Evolutionary conservation across 2,888 invertebrate species (phyloP).

Genomic region (Maniola hyperantus): DNA sequence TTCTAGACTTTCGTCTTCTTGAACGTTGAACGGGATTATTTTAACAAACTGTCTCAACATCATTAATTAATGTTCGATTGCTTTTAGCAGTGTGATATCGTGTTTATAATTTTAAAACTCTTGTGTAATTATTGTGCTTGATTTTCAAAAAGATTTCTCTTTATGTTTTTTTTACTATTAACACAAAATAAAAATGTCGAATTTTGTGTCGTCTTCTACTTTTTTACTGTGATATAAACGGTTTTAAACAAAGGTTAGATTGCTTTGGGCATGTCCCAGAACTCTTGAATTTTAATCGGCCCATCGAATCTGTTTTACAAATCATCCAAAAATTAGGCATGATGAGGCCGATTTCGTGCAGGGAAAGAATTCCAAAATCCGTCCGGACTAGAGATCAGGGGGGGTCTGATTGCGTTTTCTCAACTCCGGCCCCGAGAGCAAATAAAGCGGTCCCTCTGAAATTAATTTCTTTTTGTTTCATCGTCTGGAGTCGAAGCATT

Average conservation of each 20-base stretch:
- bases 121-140: background rate
- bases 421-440: slow-evolving; percentile 56
- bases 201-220: too few species aligned
- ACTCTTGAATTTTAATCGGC: slow-evolving; percentile 52
- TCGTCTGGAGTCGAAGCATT: slow-evolving; percentile 77
- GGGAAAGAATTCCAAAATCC: slow-evolving; percentile 60
- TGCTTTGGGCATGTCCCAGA: slow-evolving; percentile 5
- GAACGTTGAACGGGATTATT: background rate
- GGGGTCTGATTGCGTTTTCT: slow-evolving; percentile 73
- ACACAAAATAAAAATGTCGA: too few species aligned
- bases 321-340: slow-evolving; percentile 67
- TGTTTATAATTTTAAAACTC: background rate
- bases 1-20: slow-evolving; percentile 39
- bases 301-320: slow-evolving; percentile 62
- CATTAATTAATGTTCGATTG: slow-evolving; percentile 6
- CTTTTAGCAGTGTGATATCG: background rate
- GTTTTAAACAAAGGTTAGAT: background rate
- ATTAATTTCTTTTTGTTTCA: slow-evolving; percentile 82
- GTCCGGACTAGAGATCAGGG: slow-evolving; percentile 67
- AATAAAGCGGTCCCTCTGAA: slow-evolving; percentile 77
- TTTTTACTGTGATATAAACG: background rate
- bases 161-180: too few species aligned
- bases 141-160: background rate
- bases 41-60: slow-evolving; percentile 6
- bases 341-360: slow-evolving; percentile 61